These are phyloP conservation scores for Sylvilagus floridanus DNA, from an alignment of 2,797 vertebrate species.

Conservation along the genomic window DNA sequence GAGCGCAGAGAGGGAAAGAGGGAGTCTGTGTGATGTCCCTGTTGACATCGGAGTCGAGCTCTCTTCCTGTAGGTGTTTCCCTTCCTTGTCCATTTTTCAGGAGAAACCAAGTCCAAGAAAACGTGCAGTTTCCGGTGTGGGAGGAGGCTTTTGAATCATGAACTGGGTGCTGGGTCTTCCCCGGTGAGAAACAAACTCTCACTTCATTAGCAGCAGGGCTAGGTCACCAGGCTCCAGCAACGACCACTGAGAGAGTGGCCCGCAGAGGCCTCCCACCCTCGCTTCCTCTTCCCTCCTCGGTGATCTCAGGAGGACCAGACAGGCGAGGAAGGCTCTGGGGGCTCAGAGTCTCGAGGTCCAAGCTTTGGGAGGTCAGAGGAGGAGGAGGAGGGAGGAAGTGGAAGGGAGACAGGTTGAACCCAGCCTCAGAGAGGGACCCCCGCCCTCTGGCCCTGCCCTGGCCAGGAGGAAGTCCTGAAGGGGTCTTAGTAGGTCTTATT, in stretches of 20 bases:
- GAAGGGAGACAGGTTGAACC: neutral
- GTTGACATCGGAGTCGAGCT: neutral
- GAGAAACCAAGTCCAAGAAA: neutral
- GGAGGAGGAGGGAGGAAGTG: neutral
- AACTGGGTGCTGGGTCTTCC: neutral
- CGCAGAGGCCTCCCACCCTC: neutral
- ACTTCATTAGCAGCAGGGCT: neutral
- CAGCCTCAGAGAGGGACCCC: neutral
- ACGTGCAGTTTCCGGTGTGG: neutral
- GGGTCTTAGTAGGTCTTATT: neutral
- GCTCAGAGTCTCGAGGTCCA: neutral
- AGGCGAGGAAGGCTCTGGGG: neutral
- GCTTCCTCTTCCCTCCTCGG: neutral
- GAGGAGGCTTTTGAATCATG: neutral
- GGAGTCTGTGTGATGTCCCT: neutral
- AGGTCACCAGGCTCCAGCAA: neutral
- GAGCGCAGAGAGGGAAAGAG: neutral
- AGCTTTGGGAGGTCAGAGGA: neutral
- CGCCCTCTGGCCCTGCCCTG: neutral
- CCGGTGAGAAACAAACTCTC: neutral
- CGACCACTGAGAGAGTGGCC: neutral
- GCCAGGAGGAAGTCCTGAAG: neutral
- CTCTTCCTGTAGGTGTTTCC: neutral
- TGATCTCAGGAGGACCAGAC: neutral
- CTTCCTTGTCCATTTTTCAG: neutral